These are phyloP conservation scores for Leptonema lineaticorne DNA, from an alignment of 1,140 invertebrate species.

Conservation along the genomic window DNA sequence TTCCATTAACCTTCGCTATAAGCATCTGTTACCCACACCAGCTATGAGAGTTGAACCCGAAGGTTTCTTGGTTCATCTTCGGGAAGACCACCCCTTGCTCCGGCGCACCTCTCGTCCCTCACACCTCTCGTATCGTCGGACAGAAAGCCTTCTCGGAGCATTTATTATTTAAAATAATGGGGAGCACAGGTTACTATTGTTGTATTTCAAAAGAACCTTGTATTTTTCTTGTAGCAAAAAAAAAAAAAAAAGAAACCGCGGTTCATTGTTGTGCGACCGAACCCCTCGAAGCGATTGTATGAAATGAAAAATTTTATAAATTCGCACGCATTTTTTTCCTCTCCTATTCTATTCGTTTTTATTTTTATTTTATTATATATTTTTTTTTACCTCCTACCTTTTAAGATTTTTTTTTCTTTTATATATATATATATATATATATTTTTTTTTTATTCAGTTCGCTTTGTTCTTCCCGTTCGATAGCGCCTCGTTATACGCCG, in stretches of 20 bases:
- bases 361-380: too few relatives aligned
- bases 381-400: too few relatives aligned
- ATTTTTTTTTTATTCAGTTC: too few relatives aligned
- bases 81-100: neutral
- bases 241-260: neutral
- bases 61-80: neutral
- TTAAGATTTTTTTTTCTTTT: too few relatives aligned
- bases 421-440: too few relatives aligned
- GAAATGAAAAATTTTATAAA: conserved; percentile 18
- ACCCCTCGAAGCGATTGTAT: neutral
- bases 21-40: conserved; percentile 25
- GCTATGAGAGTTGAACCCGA: neutral
- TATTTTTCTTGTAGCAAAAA: conserved; percentile 22
- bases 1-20: conserved; percentile 28
- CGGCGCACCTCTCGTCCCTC: neutral
- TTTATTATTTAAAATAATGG: conserved; percentile 34
- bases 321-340: neutral
- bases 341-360: neutral
- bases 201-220: conserved; percentile 26
- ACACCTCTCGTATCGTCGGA: too few relatives aligned
- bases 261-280: conserved; percentile 14
- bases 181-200: conserved; percentile 28
- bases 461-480: too few relatives aligned
- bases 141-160: conserved; percentile 13
- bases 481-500: too few relatives aligned